Conservation (phyloP, 37 sponge, comb jelly and placozoan species). For the Eunapius fragilis region DNA sequence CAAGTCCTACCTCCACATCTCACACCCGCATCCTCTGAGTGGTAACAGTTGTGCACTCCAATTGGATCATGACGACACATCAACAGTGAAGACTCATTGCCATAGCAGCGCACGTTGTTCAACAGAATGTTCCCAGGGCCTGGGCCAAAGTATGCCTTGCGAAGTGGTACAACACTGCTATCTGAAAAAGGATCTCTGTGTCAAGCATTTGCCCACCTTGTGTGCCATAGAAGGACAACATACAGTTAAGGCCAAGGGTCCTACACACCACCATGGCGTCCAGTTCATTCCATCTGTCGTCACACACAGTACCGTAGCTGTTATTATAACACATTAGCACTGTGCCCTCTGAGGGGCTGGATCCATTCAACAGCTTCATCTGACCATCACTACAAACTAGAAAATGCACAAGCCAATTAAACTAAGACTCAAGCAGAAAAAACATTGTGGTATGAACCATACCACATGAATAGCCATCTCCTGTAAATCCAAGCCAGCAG, state of each 20-base stretch:
- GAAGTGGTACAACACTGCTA: neutral
- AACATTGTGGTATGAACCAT: constrained; percentile 56
- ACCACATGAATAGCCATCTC: constrained; percentile 34
- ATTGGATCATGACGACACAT: constrained; percentile 16
- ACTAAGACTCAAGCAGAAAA: neutral
- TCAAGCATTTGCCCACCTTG: neutral
- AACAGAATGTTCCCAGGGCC: constrained; percentile 10
- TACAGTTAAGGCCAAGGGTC: no score
- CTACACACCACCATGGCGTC: constrained; percentile 41
- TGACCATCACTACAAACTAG: constrained; percentile 29
- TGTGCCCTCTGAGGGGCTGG: constrained; percentile 26
- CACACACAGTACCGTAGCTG: constrained; percentile 37
- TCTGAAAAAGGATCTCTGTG: neutral
- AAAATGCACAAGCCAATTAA: neutral
- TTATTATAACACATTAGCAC: constrained; percentile 40
- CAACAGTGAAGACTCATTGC: constrained; percentile 14
- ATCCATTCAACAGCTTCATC: constrained; percentile 21
- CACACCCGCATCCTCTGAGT: constrained; percentile 35
- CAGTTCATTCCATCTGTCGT: constrained; percentile 31
- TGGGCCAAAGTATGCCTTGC: constrained; percentile 12
- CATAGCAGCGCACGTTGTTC: constrained; percentile 28
- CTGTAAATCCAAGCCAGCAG: constrained; percentile 43
- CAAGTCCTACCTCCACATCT: constrained; percentile 27
- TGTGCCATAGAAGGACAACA: neutral
- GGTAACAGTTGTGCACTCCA: constrained; percentile 27